Conservation (phyloP, 2,113 vertebrate species). For the Dinomys branickii region DNA sequence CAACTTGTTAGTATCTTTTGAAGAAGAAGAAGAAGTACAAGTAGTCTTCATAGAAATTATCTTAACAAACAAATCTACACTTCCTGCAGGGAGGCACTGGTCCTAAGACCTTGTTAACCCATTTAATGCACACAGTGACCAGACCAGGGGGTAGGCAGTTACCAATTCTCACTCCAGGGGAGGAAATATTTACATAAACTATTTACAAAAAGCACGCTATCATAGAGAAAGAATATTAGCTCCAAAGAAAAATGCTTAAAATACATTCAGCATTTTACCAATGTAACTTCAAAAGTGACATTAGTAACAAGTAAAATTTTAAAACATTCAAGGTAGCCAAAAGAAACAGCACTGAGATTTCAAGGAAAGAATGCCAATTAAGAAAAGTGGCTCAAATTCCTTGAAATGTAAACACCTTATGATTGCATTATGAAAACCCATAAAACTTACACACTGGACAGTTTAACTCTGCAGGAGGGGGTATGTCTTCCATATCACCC, state of each 20-base stretch:
- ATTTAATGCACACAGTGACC: background rate
- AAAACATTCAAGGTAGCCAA: slow-evolving; percentile 52
- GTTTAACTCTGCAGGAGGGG: background rate
- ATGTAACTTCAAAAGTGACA: slow-evolving; percentile 34
- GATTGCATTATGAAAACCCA: slow-evolving; percentile 65
- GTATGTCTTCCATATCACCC: background rate
- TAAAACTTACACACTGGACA: slow-evolving; percentile 61
- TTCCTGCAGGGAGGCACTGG: background rate
- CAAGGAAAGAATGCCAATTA: slow-evolving; percentile 64
- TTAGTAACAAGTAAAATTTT: slow-evolving; percentile 66
- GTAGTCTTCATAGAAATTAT: background rate
- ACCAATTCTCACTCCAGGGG: background rate
- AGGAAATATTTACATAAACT: background rate
- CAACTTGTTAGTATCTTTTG: slow-evolving; percentile 9
- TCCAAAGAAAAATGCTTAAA: background rate
- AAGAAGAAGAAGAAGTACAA: background rate
- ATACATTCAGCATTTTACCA: background rate
- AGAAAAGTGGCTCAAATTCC: slow-evolving; percentile 63
- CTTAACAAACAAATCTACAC: background rate
- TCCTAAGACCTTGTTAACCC: background rate
- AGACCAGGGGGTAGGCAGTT: background rate
- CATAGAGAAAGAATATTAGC: background rate
- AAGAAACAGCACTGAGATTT: slow-evolving; percentile 62
- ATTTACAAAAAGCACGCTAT: background rate
- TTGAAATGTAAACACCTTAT: slow-evolving; percentile 65